phyloP scores from a whole-genome alignment of 2,797 vertebrate species.

The Mycteria americana region DNA sequence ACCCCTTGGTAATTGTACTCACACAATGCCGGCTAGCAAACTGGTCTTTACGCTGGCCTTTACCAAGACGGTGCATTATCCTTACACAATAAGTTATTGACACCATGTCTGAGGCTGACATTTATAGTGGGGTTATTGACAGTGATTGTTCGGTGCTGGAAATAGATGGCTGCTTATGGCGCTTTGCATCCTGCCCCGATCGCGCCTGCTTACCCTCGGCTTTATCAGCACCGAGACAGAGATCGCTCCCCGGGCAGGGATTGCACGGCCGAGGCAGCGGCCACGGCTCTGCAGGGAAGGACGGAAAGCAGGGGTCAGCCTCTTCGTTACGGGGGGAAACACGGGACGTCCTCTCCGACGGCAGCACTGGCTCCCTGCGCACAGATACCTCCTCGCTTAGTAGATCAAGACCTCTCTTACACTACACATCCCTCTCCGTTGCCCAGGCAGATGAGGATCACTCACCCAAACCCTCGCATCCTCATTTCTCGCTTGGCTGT shows the following conservation, averaged over 20 bases:
- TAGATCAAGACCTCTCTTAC: neutral
- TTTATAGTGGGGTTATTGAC: neutral
- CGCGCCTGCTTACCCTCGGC: neutral
- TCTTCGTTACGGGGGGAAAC: fast-evolving
- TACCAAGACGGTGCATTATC: neutral
- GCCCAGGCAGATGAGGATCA: neutral
- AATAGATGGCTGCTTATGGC: neutral
- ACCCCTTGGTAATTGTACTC: neutral
- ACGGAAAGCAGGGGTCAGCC: too few species aligned
- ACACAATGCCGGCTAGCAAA: neutral
- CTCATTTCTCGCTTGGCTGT: neutral
- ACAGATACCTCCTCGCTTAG: fast-evolving
- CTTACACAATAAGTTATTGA: neutral
- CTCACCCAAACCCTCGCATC: neutral
- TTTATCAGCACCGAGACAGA: fast-evolving
- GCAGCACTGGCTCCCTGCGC: neutral
- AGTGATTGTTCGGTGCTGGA: neutral
- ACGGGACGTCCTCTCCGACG: fast-evolving
- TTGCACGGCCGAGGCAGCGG: fast-evolving
- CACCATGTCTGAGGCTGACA: neutral
- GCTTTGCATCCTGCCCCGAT: neutral
- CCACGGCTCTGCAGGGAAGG: neutral
- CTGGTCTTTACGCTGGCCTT: neutral
- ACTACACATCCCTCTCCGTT: fast-evolving
- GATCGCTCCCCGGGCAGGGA: fast-evolving